Evolutionary conservation across 1,140 invertebrate species (phyloP), one percentile per base, ranked within the genome.

Genomic region (Papilio dardanus): DNA sequence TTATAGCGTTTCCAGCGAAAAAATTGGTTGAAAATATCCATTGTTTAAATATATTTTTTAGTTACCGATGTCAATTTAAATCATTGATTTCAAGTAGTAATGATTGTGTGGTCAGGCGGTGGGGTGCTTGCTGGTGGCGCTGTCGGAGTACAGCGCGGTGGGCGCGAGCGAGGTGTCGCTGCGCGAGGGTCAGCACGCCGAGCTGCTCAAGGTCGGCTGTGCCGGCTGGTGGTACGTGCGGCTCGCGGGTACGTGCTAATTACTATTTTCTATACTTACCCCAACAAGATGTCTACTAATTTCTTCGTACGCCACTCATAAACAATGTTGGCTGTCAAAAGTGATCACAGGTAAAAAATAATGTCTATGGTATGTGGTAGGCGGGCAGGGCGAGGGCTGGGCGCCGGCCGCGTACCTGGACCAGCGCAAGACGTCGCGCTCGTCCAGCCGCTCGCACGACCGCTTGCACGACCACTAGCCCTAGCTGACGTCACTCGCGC

Each of bases 141-240:
- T 99, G 83, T 97, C 98, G 74, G 98, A 99, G 94, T 99, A 99
- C 94, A 96, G 96, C 86, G 97, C 97, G 33, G 95, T 98, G 86
- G 97, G 98, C 76, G 95, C 96, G 75, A 97, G 96, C 73, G 98
- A 99, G 93, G 96, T 99, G 30, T 97, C 96, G 71, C 95, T 99
- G 93, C 95, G 95, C 42, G 98, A 99, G 94, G 97, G 98, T 4
- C 98, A 99, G 92, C 95, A 95, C 83, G 95, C 98, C 76, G 97
- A 98, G 89, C 94, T 99, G 65, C 94, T 98, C 30, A 98, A 98
- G 93, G 96, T 98, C 58, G 98, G 98, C 76, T 98, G 97, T 92
- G 98, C 97, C 76, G 98, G 98, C 62, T 99, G 98, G 98, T 99
- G 98, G 98, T 98, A 97, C 94, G 97, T 99, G 78, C 96, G 97